Evolutionary conservation across 1,140 invertebrate genomes (phyloP).

Genomic region (Pteromalus puparum): DNA sequence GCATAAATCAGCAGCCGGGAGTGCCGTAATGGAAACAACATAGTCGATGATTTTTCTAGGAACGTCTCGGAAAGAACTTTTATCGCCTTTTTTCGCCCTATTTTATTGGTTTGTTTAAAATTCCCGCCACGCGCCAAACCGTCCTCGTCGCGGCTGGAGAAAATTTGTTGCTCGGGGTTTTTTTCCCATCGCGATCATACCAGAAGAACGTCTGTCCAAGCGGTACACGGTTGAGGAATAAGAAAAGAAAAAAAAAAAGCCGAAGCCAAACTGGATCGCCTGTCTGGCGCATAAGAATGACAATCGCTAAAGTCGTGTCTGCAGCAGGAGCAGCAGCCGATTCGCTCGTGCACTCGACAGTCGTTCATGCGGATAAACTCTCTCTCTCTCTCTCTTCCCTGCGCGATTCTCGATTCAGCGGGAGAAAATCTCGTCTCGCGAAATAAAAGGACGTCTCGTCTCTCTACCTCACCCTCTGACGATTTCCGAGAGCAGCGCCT

Average conservation of each 20-base stretch:
- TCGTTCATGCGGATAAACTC: conserved; percentile 30
- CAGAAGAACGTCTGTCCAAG: not conserved
- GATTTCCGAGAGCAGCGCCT: conserved; percentile 35
- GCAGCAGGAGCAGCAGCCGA: not conserved
- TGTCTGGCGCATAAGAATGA: not conserved
- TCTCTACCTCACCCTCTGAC: not conserved
- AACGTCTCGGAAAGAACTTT: not conserved
- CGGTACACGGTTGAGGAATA: not conserved
- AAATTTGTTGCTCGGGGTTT: not conserved
- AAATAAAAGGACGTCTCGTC: not conserved
- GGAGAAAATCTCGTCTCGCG: conserved; percentile 14
- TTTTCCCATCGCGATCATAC: not conserved
- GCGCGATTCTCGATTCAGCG: not conserved
- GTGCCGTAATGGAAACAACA: conserved; percentile 33
- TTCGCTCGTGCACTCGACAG: not conserved
- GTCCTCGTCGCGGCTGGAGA: not conserved
- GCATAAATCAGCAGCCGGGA: not conserved
- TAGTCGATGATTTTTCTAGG: conserved; percentile 1
- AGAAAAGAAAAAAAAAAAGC: not conserved
- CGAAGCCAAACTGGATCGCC: not conserved
- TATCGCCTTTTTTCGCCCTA: not conserved
- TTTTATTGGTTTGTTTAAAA: not conserved
- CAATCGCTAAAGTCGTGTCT: not conserved
- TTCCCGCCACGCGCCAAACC: not conserved
- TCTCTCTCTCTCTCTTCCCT: not conserved